Conservation (phyloP, 2,797 vertebrate genomes). For the Lacerta viridis region DNA sequence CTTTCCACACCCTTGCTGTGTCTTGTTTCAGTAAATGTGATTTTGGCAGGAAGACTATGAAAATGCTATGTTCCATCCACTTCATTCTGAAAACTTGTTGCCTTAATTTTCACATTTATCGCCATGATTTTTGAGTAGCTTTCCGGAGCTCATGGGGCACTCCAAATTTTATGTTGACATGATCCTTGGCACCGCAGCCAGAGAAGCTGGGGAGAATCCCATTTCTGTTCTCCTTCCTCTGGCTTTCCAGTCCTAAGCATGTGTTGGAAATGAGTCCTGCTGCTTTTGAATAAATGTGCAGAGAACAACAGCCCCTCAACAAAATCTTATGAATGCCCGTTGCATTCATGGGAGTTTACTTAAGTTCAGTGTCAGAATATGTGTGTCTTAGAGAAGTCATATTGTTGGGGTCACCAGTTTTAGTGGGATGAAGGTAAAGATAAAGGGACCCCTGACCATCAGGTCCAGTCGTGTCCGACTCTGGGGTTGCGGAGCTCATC, state of each 20-base stretch:
- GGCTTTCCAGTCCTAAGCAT: neutral
- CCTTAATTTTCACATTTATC: neutral
- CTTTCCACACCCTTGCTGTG: neutral
- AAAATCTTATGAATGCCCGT: neutral
- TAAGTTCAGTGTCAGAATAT: too few relatives aligned
- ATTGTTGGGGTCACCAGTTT: neutral
- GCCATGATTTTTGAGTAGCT: neutral
- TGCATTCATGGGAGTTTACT: too few relatives aligned
- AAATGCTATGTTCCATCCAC: neutral
- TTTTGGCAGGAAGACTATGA: neutral
- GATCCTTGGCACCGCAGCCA: neutral
- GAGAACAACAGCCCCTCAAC: too few relatives aligned
- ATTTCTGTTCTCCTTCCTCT: neutral
- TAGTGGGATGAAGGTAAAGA: neutral
- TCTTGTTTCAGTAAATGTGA: constrained; percentile 15
- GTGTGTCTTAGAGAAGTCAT: too few relatives aligned
- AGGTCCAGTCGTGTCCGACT: too few relatives aligned
- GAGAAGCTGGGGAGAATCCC: neutral
- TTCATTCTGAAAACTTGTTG: neutral
- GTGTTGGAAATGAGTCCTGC: neutral
- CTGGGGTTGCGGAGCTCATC: too few relatives aligned
- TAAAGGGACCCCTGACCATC: too few relatives aligned
- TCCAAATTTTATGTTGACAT: neutral
- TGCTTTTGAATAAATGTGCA: too few relatives aligned
- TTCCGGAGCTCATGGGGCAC: too few relatives aligned